Percentiles rank a stretch among this genome's conserved stretches.
These are phyloP conservation scores for Cherax destructor DNA, from an alignment of 1,140 invertebrate genomes.

Conservation along the genomic window DNA sequence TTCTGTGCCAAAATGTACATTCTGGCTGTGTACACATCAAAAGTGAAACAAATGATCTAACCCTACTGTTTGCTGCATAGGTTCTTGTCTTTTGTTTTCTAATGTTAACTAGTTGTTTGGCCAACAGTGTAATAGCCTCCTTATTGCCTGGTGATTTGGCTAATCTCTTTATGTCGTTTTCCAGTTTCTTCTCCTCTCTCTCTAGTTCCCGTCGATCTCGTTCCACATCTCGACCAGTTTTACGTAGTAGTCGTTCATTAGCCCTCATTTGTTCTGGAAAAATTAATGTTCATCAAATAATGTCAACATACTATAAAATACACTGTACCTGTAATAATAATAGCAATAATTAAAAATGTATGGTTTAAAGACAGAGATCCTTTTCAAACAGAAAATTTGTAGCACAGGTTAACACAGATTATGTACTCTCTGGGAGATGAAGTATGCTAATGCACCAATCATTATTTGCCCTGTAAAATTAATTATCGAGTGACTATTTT, in stretches of 20 bases:
- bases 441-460: too few species aligned
- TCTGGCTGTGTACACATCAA: neutral
- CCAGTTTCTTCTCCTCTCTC: slow-evolving; percentile 92
- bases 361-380: too few species aligned
- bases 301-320: too few species aligned
- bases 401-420: too few species aligned
- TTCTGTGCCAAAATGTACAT: too few species aligned
- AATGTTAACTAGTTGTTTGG: slow-evolving; percentile 91
- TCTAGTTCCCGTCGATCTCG: slow-evolving; percentile 87
- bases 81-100: slow-evolving; percentile 91
- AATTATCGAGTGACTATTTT: too few species aligned
- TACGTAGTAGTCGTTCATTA: slow-evolving; percentile 86
- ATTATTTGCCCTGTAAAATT: too few species aligned
- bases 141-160: slow-evolving; percentile 89
- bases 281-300: neutral
- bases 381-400: too few species aligned
- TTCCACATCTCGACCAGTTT: slow-evolving; percentile 89
- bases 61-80: slow-evolving; percentile 85
- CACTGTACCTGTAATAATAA: too few species aligned
- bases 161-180: slow-evolving; percentile 91
- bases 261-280: slow-evolving; percentile 87
- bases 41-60: slow-evolving; percentile 73
- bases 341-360: too few species aligned
- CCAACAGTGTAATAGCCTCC: slow-evolving; percentile 87
- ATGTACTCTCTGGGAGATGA: too few species aligned